Evolutionary conservation across 2,888 invertebrate species (phyloP), one percentile per base, ranked within the genome.

Genomic region (Andrena hattorfiana): DNA sequence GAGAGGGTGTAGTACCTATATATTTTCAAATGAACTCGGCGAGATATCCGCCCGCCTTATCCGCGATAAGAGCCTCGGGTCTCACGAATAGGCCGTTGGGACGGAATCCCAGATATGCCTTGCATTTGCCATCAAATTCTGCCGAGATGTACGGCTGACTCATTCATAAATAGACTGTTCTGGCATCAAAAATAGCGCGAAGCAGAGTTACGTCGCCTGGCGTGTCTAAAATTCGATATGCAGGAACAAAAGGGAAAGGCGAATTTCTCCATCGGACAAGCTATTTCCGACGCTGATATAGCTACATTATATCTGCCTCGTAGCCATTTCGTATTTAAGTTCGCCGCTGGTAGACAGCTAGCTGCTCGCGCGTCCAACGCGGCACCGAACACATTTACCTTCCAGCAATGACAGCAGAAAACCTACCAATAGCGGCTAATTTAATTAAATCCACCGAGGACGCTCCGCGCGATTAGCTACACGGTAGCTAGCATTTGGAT

Each of bases 241-340:
- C 13, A 16, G 23, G 23, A 79, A 63, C 30, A 5, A 35, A n/a
- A 35, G 16, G 26, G 49, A 42, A 49, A 30, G 28, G 8, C 48
- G n/a, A 6, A 49, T 79, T 60, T 62, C 51, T 49, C 28, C 32
- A 16, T 49, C 10, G 23, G 35, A 13, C 63, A 2, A 62, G 69
- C 79, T 80, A 80, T 80, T 80, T 80, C 64, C 35, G 79, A 80
- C 28, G 79, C 79, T 78, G 79, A 79, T 79, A 79, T 10, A 79
- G 79, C 59, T 59, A 70, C 59, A 64, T 70, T 70, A 70, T 79
- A 70, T 80, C 64, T 70, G 70, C 30, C 69, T 35, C 23, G 42
- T 60, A 32, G 63, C 48, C 42, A 56, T 76, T 64, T 70, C 79
- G 54, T 16, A 30, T 70, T 69, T 59, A 59, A 68, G 23, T 69